These are phyloP conservation scores for Sympetrum striolatum DNA, from an alignment of 2,888 invertebrate genomes.

Conservation along the genomic window DNA sequence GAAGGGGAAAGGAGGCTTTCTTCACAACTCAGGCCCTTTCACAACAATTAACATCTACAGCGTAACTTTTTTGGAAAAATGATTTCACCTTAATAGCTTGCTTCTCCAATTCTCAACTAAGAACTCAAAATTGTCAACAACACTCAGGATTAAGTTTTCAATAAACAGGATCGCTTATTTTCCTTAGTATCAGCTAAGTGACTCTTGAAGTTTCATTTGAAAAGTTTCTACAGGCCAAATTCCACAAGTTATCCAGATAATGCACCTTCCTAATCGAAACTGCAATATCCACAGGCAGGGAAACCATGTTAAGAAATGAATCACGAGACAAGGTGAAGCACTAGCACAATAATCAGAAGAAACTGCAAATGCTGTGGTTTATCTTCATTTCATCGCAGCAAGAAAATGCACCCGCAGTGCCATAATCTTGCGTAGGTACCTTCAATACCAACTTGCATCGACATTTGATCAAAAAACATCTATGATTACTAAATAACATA, in stretches of 20 bases:
- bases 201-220: background rate
- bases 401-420: background rate
- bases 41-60: background rate
- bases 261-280: background rate
- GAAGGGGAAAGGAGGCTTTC: background rate
- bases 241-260: background rate
- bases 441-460: background rate
- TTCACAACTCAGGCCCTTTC: background rate
- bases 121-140: background rate
- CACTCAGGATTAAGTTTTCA: background rate
- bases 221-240: background rate
- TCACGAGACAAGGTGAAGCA: slow-evolving; percentile 27
- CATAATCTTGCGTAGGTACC: background rate
- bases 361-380: background rate
- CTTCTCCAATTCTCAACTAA: background rate
- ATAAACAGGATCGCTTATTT: background rate
- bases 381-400: background rate
- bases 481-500: background rate
- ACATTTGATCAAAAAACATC: background rate
- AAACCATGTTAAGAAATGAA: background rate
- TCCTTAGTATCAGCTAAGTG: background rate
- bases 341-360: background rate
- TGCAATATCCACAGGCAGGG: background rate
- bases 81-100: background rate
- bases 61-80: background rate